Conservation (phyloP, 2,113 vertebrate species). For the Anguilla japonica region DNA sequence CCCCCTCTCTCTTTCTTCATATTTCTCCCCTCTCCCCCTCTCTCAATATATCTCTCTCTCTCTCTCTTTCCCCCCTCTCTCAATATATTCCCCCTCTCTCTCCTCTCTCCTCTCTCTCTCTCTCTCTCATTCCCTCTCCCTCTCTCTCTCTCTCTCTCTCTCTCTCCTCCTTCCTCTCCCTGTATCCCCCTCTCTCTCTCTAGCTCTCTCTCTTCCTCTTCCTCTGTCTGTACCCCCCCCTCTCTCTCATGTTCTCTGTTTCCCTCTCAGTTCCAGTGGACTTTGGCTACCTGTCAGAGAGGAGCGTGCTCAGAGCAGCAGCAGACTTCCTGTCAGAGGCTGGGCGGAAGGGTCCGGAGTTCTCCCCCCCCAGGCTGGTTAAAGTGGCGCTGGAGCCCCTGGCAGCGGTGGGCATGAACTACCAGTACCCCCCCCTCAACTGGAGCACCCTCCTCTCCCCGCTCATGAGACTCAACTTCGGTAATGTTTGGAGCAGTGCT, state of each 20-base stretch:
- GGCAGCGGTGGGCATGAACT: slow-evolving; percentile 69
- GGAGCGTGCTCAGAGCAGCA: slow-evolving; percentile 81
- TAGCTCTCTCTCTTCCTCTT: background rate
- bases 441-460: slow-evolving; percentile 87
- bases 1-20: background rate
- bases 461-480: slow-evolving; percentile 90
- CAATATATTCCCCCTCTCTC: background rate
- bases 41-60: slow-evolving; percentile 10
- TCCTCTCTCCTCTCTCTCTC: slow-evolving; percentile 76
- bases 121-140: background rate
- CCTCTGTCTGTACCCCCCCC: background rate
- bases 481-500: slow-evolving; percentile 58
- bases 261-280: slow-evolving; percentile 82
- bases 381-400: slow-evolving; percentile 76
- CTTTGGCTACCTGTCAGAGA: slow-evolving; percentile 89
- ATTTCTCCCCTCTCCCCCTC: slow-evolving; percentile 20
- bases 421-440: slow-evolving; percentile 90
- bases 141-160: no score
- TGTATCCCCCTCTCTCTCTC: background rate
- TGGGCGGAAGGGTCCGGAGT: slow-evolving; percentile 89
- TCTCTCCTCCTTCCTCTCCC: background rate
- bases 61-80: no score
- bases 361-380: slow-evolving; percentile 65
- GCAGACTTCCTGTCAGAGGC: slow-evolving; percentile 79
- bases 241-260: slow-evolving; percentile 26